A percentile compares a stretch with the other conserved stretches of the same genome.
Evolutionary conservation across 2,888 invertebrate genomes (phyloP).

Genomic region (Lasioglossum figueresi): DNA sequence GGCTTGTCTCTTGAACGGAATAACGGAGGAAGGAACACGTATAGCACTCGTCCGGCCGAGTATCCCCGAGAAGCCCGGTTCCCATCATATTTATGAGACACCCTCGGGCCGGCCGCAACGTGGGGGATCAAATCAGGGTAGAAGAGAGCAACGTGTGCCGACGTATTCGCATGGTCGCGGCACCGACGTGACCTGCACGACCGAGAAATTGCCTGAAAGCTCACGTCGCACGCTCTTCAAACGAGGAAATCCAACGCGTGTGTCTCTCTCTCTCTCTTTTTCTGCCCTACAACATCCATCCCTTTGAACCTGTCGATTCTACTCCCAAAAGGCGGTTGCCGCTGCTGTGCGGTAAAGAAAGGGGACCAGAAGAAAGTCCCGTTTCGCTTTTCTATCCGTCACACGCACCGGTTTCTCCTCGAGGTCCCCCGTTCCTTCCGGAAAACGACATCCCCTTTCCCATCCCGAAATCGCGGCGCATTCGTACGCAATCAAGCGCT

Average conservation of each 20-base stretch:
- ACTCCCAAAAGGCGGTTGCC: not conserved
- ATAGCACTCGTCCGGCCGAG: constrained; percentile 23
- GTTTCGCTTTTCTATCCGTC: constrained; percentile 28
- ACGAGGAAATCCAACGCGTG: constrained; percentile 60
- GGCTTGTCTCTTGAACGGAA: constrained; percentile 29
- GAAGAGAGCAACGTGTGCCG: constrained; percentile 40
- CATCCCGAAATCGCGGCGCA: constrained; percentile 72
- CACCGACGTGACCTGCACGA: constrained; percentile 64
- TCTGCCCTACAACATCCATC: constrained; percentile 14
- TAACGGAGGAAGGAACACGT: constrained; percentile 37
- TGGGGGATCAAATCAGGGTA: constrained; percentile 54
- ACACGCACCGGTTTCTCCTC: constrained; percentile 34
- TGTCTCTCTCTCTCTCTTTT: not conserved
- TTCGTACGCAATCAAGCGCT: constrained; percentile 76
- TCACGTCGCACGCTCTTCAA: constrained; percentile 67
- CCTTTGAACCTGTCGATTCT: constrained; percentile 67
- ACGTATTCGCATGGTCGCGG: constrained; percentile 53
- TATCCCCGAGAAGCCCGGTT: constrained; percentile 37
- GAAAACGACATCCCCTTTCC: constrained; percentile 54
- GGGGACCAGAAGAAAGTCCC: constrained; percentile 6
- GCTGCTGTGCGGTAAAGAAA: not conserved
- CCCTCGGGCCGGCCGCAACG: constrained; percentile 19
- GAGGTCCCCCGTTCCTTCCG: constrained; percentile 38
- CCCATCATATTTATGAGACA: constrained; percentile 56
- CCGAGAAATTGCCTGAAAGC: constrained; percentile 66